A percentile compares a stretch with the other conserved stretches of the same genome.
These are phyloP conservation scores for Drosophila biarmipes DNA, from an alignment of 1,140 invertebrate species.

Conservation along the genomic window DNA sequence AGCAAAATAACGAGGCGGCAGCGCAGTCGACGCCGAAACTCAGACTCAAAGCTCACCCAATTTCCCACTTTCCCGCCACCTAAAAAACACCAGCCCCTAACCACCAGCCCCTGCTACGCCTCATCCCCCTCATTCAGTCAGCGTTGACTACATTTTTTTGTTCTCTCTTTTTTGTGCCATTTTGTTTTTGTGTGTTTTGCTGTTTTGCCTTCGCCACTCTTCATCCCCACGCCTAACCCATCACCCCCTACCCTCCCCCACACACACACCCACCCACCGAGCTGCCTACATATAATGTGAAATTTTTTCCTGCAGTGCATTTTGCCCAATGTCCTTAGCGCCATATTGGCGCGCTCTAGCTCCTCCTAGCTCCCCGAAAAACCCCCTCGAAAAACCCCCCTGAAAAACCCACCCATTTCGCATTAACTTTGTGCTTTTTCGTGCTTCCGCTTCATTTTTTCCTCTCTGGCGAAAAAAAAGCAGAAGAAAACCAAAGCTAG, in stretches of 20 bases:
- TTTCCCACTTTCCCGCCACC: slow-evolving; percentile 22
- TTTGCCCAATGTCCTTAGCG: slow-evolving; percentile 81
- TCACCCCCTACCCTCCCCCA: slow-evolving; percentile 16
- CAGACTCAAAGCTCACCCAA: slow-evolving; percentile 31
- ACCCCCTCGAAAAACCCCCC: slow-evolving; percentile 21
- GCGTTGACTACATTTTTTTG: slow-evolving; percentile 54
- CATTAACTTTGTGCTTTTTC: slow-evolving; percentile 80
- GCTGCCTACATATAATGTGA: slow-evolving; percentile 68
- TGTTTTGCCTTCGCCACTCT: slow-evolving; percentile 57
- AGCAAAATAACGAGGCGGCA: slow-evolving; percentile 55
- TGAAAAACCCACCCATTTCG: slow-evolving; percentile 32
- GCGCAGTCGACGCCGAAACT: slow-evolving; percentile 35
- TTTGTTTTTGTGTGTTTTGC: slow-evolving; percentile 83
- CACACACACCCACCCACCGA: slow-evolving; percentile 16
- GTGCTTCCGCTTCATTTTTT: slow-evolving; percentile 80
- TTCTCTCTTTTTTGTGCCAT: slow-evolving; percentile 65
- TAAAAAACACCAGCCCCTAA: slow-evolving; percentile 15
- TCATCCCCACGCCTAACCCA: slow-evolving; percentile 3
- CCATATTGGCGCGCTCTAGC: slow-evolving; percentile 63
- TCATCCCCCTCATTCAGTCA: slow-evolving; percentile 25
- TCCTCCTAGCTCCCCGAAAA: slow-evolving; percentile 37
- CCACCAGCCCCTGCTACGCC: slow-evolving; percentile 4
- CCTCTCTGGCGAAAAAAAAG: slow-evolving; percentile 36
- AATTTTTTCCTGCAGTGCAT: slow-evolving; percentile 71
- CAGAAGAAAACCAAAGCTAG: slow-evolving; percentile 9